Percentiles rank a stretch among this genome's conserved stretches.
These are phyloP conservation scores for Protaetia brevitarsis DNA, from an alignment of 1,140 invertebrate species.

Conservation along the genomic window DNA sequence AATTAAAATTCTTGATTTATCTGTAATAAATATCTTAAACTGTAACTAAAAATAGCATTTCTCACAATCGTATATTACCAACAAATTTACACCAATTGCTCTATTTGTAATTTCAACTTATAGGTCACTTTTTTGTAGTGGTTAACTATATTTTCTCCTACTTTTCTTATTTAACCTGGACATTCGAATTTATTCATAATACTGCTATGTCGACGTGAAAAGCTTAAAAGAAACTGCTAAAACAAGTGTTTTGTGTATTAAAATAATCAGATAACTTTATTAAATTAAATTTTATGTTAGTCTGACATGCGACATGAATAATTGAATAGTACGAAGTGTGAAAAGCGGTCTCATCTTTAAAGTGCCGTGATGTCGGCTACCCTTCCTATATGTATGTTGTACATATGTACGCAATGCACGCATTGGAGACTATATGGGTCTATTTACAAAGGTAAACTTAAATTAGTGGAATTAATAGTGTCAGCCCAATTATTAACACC, in stretches of 20 bases:
- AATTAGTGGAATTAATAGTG: too few relatives aligned
- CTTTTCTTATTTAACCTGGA: neutral
- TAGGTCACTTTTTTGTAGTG: neutral
- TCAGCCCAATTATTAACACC: too few relatives aligned
- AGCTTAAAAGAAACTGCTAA: neutral
- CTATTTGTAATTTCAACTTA: neutral
- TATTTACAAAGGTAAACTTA: too few relatives aligned
- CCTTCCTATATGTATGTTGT: too few relatives aligned
- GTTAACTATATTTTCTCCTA: neutral
- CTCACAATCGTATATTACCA: neutral
- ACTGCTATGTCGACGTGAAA: neutral
- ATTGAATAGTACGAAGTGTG: neutral
- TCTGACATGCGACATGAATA: constrained; percentile 3
- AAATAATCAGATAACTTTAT: constrained; percentile 13
- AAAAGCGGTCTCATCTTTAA: neutral
- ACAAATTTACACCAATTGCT: too few relatives aligned
- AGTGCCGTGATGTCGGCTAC: neutral
- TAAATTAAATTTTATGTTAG: neutral
- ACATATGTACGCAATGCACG: too few relatives aligned
- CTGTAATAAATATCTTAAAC: too few relatives aligned
- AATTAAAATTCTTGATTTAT: too few relatives aligned
- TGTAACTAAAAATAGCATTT: too few relatives aligned
- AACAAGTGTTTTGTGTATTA: constrained; percentile 10
- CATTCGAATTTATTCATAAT: constrained; percentile 5
- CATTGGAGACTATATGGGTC: too few relatives aligned